phyloP scores from a whole-genome alignment of 2,113 vertebrate genomes.

The Sander vitreus region DNA sequence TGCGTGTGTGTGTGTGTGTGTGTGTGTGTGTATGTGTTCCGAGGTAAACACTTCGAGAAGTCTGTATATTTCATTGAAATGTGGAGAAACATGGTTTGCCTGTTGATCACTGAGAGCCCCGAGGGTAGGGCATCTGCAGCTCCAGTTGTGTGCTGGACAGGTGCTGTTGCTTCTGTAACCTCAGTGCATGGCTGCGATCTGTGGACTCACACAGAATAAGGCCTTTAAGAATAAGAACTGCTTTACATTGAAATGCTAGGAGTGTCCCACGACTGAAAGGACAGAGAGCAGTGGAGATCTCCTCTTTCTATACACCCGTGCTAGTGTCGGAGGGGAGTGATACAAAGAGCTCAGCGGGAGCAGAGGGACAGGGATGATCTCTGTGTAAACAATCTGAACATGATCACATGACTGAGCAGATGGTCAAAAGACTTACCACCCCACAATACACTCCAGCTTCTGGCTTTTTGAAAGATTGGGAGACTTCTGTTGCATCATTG shows the following conservation, averaged over 20 bases:
- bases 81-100: conserved; percentile 42
- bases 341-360: conserved; percentile 79
- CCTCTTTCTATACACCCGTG: conserved; percentile 38
- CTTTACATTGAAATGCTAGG: conserved; percentile 73
- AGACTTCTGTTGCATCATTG: conserved; percentile 34
- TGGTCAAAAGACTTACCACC: conserved; percentile 44
- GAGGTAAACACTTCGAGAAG: background rate
- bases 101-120: conserved; percentile 35
- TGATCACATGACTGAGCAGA: conserved; percentile 49
- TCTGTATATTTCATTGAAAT: conserved; percentile 38
- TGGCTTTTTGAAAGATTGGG: conserved; percentile 23
- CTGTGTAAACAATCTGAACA: conserved; percentile 34
- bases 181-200: conserved; percentile 61
- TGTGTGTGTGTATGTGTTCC: background rate
- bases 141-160: conserved; percentile 76
- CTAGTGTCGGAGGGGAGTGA: conserved; percentile 40
- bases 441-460: conserved; percentile 11
- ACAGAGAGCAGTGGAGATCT: conserved; percentile 34
- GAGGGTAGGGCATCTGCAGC: conserved; percentile 55
- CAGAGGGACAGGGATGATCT: conserved; percentile 28
- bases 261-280: conserved; percentile 64
- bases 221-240: no score
- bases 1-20: background rate
- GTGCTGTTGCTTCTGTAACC: conserved; percentile 60
- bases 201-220: conserved; percentile 71